These are phyloP conservation scores for Drosophila pegasa DNA, from an alignment of 2,888 invertebrate species.

Conservation along the genomic window DNA sequence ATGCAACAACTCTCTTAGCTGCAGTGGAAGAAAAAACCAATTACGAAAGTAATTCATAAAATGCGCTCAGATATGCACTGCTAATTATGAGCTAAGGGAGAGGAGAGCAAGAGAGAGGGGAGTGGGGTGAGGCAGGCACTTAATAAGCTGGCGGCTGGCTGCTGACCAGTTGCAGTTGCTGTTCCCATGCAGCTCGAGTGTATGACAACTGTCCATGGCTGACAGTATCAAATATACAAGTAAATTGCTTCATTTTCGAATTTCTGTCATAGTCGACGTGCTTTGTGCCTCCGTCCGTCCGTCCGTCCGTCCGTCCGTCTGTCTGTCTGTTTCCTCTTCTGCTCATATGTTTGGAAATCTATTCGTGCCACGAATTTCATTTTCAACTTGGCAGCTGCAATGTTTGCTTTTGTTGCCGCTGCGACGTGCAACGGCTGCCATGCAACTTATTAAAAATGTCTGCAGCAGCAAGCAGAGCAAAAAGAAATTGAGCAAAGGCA, in stretches of 20 bases:
- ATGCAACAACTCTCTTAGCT: slow-evolving; percentile 35
- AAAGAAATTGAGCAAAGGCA: slow-evolving; percentile 9
- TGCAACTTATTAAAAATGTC: slow-evolving; percentile 81
- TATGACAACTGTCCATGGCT: slow-evolving; percentile 67
- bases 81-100: slow-evolving; percentile 37
- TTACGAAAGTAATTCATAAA: slow-evolving; percentile 47
- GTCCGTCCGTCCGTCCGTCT: slow-evolving; percentile 7
- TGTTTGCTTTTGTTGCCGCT: slow-evolving; percentile 66
- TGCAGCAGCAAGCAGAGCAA: slow-evolving; percentile 52
- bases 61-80: slow-evolving; percentile 45
- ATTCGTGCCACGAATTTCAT: slow-evolving; percentile 80
- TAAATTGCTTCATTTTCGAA: slow-evolving; percentile 80
- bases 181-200: slow-evolving; percentile 29
- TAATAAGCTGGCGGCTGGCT: slow-evolving; percentile 47
- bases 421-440: slow-evolving; percentile 80
- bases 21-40: slow-evolving; percentile 39
- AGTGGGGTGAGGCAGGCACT: slow-evolving; percentile 10
- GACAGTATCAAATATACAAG: slow-evolving; percentile 74
- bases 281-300: slow-evolving; percentile 31
- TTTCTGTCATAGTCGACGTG: slow-evolving; percentile 76
- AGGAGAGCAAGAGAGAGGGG: not conserved
- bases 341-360: slow-evolving; percentile 72
- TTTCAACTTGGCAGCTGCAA: slow-evolving; percentile 77
- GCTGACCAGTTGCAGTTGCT: slow-evolving; percentile 40
- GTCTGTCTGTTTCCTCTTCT: slow-evolving; percentile 48